phyloP scores from a whole-genome alignment of 2,888 invertebrate species.

The Parnassius smintheus region DNA sequence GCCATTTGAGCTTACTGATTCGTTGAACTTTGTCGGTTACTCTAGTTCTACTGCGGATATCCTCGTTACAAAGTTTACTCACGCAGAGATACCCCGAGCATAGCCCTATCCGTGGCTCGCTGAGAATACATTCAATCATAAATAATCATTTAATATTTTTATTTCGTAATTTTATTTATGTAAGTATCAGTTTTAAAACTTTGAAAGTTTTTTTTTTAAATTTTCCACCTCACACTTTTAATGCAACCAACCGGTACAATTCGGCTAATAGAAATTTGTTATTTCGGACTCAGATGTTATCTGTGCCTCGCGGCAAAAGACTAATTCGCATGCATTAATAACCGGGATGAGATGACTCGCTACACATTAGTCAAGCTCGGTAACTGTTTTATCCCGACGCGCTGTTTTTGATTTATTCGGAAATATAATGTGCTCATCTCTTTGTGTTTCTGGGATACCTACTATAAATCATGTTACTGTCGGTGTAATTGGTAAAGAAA shows the following conservation, averaged over 20 bases:
- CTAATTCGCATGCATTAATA: conserved; percentile 23
- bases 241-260: background rate
- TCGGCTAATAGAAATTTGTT: conserved; percentile 15
- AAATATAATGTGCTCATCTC: conserved; percentile 11
- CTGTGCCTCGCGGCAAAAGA: conserved; percentile 7
- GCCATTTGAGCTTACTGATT: too few species aligned
- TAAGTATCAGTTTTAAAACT: background rate
- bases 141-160: background rate
- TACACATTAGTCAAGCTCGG: conserved; percentile 14
- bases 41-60: background rate
- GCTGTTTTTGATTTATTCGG: conserved; percentile 21
- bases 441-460: background rate
- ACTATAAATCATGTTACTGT: too few species aligned
- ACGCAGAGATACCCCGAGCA: too few species aligned
- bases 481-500: too few species aligned
- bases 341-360: conserved; percentile 13
- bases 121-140: background rate
- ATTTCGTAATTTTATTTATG: background rate
- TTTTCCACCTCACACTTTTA: background rate
- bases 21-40: too few species aligned
- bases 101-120: background rate
- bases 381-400: conserved; percentile 12
- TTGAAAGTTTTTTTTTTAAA: background rate
- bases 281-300: conserved; percentile 17
- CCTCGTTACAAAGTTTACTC: too few species aligned